Percentiles rank a stretch among this genome's conserved stretches.
Evolutionary conservation across 2,888 invertebrate species (phyloP).

Genomic region (Athripsodes cinereus): DNA sequence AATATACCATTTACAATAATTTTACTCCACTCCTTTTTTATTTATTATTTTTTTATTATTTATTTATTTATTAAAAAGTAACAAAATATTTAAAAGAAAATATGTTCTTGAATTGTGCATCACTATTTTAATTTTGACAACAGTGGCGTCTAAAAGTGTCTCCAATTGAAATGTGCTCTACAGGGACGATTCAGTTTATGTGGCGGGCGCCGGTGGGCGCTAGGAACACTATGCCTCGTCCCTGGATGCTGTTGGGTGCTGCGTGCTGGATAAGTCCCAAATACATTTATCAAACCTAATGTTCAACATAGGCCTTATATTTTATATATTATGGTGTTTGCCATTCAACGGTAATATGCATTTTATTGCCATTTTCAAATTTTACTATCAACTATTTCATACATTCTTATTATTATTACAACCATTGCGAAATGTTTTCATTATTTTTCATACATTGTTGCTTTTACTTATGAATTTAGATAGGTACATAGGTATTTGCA

Average conservation of each 20-base stretch:
- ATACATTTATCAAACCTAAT: conserved; percentile 28
- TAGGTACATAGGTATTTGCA: no score
- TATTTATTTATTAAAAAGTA: not conserved
- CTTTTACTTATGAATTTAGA: no score
- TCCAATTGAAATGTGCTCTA: not conserved
- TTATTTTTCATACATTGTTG: no score
- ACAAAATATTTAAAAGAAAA: no score
- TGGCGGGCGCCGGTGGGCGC: conserved; percentile 1
- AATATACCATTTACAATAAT: no score
- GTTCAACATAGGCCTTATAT: conserved; percentile 25
- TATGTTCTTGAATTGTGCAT: not conserved
- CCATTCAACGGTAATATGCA: no score
- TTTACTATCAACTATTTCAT: no score
- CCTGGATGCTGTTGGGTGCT: not conserved
- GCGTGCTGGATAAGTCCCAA: conserved; percentile 26
- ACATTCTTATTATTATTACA: no score
- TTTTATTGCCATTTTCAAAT: no score
- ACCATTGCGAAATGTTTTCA: no score
- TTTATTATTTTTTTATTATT: not conserved
- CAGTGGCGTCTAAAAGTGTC: conserved; percentile 1
- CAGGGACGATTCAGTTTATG: not conserved
- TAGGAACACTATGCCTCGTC: conserved; percentile 3
- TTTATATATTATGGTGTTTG: not conserved
- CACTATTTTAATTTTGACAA: not conserved
- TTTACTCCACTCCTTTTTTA: not conserved